These are phyloP conservation scores for Pinna nobilis DNA, from an alignment of 1,140 invertebrate genomes.

Conservation along the genomic window DNA sequence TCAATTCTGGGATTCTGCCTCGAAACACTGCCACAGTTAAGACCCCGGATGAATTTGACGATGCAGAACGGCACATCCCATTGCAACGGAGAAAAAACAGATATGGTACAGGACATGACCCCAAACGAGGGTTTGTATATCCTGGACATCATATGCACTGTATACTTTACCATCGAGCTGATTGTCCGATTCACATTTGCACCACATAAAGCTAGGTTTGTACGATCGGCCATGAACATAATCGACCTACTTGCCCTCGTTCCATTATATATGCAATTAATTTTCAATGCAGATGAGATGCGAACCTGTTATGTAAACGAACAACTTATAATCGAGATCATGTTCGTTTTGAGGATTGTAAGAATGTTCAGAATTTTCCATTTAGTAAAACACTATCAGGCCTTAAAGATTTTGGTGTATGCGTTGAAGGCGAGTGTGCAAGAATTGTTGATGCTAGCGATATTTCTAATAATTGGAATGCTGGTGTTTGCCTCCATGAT, in stretches of 20 bases:
- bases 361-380: constrained; percentile 73
- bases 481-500: constrained; percentile 98
- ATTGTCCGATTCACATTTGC: constrained; percentile 74
- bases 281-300: constrained; percentile 55
- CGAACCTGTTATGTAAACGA: constrained; percentile 66
- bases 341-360: constrained; percentile 70
- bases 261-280: constrained; percentile 72
- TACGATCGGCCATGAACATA: constrained; percentile 74
- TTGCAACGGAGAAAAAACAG: constrained; percentile 23
- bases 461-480: constrained; percentile 97
- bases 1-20: constrained; percentile 94
- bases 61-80: constrained; percentile 14
- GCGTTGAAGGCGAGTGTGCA: constrained; percentile 70
- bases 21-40: constrained; percentile 90
- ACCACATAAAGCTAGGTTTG: constrained; percentile 74
- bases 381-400: constrained; percentile 70
- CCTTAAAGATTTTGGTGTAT: constrained; percentile 69
- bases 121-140: constrained; percentile 57
- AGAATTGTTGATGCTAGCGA: constrained; percentile 84
- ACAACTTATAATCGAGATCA: constrained; percentile 65
- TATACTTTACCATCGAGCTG: constrained; percentile 76
- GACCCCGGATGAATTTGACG: constrained; percentile 79
- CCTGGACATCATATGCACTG: constrained; percentile 72
- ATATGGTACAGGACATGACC: constrained; percentile 27
- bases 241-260: constrained; percentile 76